These are phyloP conservation scores for Deilephila elpenor DNA, from an alignment of 2,888 invertebrate species.

Conservation along the genomic window DNA sequence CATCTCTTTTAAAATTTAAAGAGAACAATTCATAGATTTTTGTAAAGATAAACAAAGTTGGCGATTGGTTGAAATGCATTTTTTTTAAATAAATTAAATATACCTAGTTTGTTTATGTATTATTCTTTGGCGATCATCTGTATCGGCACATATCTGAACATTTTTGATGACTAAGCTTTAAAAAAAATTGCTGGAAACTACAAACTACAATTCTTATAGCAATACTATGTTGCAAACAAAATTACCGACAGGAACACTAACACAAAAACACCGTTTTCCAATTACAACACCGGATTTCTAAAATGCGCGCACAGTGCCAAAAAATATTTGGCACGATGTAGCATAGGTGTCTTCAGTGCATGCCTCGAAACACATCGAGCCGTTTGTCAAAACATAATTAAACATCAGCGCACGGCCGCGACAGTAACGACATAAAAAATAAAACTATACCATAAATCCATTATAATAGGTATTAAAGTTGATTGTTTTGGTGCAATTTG, in stretches of 20 bases:
- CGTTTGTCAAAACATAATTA: slow-evolving; percentile 33
- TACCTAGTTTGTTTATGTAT: too few species aligned
- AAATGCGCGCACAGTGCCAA: slow-evolving; percentile 38
- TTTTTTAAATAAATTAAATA: too few species aligned
- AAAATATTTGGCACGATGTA: slow-evolving; percentile 42
- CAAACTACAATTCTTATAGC: too few species aligned
- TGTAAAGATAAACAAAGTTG: too few species aligned
- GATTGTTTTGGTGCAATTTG: slow-evolving; percentile 41
- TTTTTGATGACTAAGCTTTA: too few species aligned
- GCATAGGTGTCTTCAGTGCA: slow-evolving; percentile 28
- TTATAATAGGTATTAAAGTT: slow-evolving; percentile 40
- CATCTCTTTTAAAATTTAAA: too few species aligned
- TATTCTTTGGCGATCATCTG: too few species aligned
- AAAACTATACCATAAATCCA: slow-evolving; percentile 26
- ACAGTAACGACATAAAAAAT: slow-evolving; percentile 27
- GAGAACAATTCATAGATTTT: too few species aligned
- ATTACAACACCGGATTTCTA: slow-evolving; percentile 23
- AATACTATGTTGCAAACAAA: neutral
- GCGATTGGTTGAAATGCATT: too few species aligned
- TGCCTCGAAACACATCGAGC: slow-evolving; percentile 16
- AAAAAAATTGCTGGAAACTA: too few species aligned
- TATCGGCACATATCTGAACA: too few species aligned
- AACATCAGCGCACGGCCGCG: slow-evolving; percentile 21
- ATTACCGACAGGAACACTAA: neutral
- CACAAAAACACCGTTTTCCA: slow-evolving; percentile 12